Base-by-base conservation (phyloP, 1,140 invertebrate genomes). In the Lycorma delicatula region DNA sequence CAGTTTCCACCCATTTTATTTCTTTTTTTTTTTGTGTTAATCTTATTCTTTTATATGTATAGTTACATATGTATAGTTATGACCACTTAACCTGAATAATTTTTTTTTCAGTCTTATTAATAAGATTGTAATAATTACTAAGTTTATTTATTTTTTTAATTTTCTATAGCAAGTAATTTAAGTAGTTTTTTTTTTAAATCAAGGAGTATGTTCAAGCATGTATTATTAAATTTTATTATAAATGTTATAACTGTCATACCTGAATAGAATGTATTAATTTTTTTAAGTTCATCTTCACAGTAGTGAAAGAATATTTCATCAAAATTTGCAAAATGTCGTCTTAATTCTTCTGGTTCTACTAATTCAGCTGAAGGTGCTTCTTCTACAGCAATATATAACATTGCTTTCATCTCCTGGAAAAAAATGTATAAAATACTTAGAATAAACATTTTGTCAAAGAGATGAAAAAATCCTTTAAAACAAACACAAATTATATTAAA, bases 191-290 rank as follows among this genome's bases (percentile, higher is more conserved):
- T n/a, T n/a, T n/a, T n/a, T n/a, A n/a, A n/a, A n/a, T n/a, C n/a
- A n/a, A n/a, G n/a, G n/a, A n/a, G n/a, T n/a, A n/a, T n/a, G 31
- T 9, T 34, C 31, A 9, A 34, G 31, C 9, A 34, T 34, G 9
- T 34, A 34, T n/a, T 34, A n/a, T 34, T 34, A 9, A 34, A 34
- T 34, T 34, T n/a, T 34, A 34, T n/a, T 34, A n/a, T 34, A 9
- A 34, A 41, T 41, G n/a, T 41, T 20, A 4, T 41, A n/a, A 41
- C 12, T 22, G 23, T 55, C 54, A 62, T 68, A 84, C 83, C 83
- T 63, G 87, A 83, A 69, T 87, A 93, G 68, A 93, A 93, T 12
- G 86, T 89, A 70, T 92, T 91, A 58, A 93, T 91, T 73, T 92
- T 93, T 47, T 83, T 78, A 44, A 92, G 72, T 74, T 93, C 89